Conservation (phyloP, 1,140 invertebrate genomes). For the Oncopodura yosiiana region DNA sequence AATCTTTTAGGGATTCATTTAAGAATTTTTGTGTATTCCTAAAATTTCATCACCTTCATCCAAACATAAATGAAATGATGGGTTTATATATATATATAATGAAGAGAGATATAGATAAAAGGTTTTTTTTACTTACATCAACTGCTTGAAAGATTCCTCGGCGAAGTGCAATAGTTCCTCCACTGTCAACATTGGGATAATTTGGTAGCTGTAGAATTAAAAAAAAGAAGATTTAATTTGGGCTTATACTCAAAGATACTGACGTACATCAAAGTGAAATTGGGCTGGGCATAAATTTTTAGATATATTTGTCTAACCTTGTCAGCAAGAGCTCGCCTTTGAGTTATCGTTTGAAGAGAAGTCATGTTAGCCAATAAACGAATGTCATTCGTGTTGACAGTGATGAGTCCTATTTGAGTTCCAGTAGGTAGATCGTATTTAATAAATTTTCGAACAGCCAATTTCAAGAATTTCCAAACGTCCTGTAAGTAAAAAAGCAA, state of each 20-base stretch:
- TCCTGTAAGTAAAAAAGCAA: constrained; percentile 39
- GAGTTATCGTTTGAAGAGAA: constrained; percentile 37
- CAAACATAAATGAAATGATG: too few relatives aligned
- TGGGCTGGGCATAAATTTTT: too few relatives aligned
- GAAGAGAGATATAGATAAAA: too few relatives aligned
- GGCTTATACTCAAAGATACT: too few relatives aligned
- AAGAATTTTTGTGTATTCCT: too few relatives aligned
- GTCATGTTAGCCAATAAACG: constrained; percentile 40
- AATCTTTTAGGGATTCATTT: too few relatives aligned
- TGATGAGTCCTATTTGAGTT: constrained; percentile 36
- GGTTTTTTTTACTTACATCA: constrained; percentile 39
- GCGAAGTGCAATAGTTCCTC: constrained; percentile 39
- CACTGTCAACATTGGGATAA: constrained; percentile 34
- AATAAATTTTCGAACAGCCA: constrained; percentile 49
- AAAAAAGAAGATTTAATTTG: too few relatives aligned
- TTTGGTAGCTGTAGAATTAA: too few relatives aligned
- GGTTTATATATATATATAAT: too few relatives aligned
- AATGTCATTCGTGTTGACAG: constrained; percentile 38
- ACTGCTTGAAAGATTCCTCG: constrained; percentile 46
- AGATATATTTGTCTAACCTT: too few relatives aligned
- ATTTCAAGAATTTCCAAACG: constrained; percentile 50
- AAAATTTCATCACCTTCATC: too few relatives aligned
- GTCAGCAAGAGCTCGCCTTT: constrained; percentile 34
- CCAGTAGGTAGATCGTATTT: constrained; percentile 36
- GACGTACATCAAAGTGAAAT: too few relatives aligned